These are phyloP conservation scores for Alligator mississippiensis DNA, from an alignment of 2,113 vertebrate species.

Conservation along the genomic window DNA sequence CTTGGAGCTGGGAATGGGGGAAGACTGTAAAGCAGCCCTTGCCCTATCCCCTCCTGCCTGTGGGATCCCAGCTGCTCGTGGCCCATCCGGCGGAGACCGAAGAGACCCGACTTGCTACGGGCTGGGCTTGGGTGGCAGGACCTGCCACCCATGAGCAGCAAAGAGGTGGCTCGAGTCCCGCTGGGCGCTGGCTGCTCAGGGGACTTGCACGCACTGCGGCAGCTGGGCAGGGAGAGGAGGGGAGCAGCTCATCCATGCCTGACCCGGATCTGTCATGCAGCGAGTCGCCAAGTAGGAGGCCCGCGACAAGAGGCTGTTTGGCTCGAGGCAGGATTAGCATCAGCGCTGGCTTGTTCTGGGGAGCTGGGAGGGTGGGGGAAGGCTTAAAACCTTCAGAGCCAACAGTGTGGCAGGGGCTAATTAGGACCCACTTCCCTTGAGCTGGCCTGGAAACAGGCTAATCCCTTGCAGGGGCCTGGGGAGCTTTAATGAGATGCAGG, in stretches of 20 bases:
- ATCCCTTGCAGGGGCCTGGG: neutral
- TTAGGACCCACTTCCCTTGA: neutral
- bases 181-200: no score
- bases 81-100: no score
- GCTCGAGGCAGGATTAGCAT: neutral
- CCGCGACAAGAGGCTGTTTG: neutral
- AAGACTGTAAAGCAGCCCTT: no score
- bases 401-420: neutral
- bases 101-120: no score
- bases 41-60: no score
- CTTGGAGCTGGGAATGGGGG: no score
- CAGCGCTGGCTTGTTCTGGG: no score
- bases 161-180: no score
- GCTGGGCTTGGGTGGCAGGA: no score
- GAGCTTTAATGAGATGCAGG: neutral
- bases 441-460: neutral
- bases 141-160: no score
- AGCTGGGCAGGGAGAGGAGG: neutral
- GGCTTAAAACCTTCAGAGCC: neutral
- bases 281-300: neutral
- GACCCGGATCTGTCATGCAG: neutral
- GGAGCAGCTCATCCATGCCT: neutral
- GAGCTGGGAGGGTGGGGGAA: neutral
- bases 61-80: no score
- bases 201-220: neutral